These are phyloP conservation scores for Axis porcinus DNA, from an alignment of 2,113 vertebrate genomes.

Conservation along the genomic window DNA sequence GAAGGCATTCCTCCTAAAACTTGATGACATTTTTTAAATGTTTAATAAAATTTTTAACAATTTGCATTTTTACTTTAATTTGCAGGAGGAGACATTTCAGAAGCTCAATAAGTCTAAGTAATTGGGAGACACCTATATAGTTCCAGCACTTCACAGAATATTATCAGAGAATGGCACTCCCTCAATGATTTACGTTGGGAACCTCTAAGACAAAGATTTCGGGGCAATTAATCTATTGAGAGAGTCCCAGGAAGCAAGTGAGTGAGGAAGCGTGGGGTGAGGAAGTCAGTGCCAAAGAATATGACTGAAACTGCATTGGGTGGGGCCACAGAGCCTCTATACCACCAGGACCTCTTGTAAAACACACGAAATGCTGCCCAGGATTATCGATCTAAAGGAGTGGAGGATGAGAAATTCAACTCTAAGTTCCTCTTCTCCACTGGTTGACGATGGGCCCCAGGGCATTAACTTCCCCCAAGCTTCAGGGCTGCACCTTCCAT, in stretches of 20 bases:
- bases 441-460: neutral
- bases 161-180: neutral
- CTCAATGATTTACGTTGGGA: neutral
- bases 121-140: neutral
- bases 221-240: neutral
- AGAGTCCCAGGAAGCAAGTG: neutral
- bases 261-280: neutral
- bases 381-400: neutral
- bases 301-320: neutral
- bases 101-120: neutral
- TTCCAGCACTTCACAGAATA: neutral
- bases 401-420: neutral
- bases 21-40: neutral
- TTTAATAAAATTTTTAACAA: neutral
- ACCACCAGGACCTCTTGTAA: neutral
- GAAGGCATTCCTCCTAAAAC: neutral
- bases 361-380: neutral
- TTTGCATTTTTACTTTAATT: neutral
- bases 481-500: neutral
- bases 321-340: too few species aligned
- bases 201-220: neutral
- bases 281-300: neutral
- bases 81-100: neutral
- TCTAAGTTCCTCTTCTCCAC: neutral
- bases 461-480: neutral